These are phyloP conservation scores for Drosophila chauvacae DNA, from an alignment of 1,140 invertebrate genomes.

Conservation along the genomic window DNA sequence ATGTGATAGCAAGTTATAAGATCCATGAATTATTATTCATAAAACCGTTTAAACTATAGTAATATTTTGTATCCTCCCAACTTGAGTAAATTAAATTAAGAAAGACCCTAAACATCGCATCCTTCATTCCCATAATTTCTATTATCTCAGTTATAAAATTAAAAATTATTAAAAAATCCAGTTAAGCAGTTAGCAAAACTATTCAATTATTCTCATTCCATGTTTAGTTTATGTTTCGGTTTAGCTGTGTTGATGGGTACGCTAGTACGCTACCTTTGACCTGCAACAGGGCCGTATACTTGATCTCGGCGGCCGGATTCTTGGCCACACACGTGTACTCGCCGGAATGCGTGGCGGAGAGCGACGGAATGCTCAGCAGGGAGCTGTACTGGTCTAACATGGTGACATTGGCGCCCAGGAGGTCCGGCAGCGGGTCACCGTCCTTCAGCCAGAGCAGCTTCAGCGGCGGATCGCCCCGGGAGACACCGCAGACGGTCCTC, in stretches of 20 bases:
- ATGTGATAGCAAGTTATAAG: neutral
- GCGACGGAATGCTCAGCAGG: slow-evolving; percentile 91
- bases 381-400: slow-evolving; percentile 90
- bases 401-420: slow-evolving; percentile 88
- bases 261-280: slow-evolving; percentile 91
- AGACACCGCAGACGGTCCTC: slow-evolving; percentile 93
- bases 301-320: slow-evolving; percentile 91
- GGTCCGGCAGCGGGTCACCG: slow-evolving; percentile 87
- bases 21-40: neutral
- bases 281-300: slow-evolving; percentile 91
- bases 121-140: neutral
- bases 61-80: neutral
- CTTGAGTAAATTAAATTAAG: no score
- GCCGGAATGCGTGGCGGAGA: slow-evolving; percentile 90
- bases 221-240: neutral
- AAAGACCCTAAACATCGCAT: accelerated
- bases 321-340: slow-evolving; percentile 93
- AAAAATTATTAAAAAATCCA: neutral
- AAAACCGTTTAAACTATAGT: neutral
- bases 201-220: neutral
- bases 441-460: slow-evolving; percentile 92
- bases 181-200: neutral
- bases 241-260: slow-evolving; percentile 49
- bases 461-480: slow-evolving; percentile 91
- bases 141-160: no score